Base-by-base conservation (phyloP, 2,888 invertebrate genomes). In the Orthosia incerta region DNA sequence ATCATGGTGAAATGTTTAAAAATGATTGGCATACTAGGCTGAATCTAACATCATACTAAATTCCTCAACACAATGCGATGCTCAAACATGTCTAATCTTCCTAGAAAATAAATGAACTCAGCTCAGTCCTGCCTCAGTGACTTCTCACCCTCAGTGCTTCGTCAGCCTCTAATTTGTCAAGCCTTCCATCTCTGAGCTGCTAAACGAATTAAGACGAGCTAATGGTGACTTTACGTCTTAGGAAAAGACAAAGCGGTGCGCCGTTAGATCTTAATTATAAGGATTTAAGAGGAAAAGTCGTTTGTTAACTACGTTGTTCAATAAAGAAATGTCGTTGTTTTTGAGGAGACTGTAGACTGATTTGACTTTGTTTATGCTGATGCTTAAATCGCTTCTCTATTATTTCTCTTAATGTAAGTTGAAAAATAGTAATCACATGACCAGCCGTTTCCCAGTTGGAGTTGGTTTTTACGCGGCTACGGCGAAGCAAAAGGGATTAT, bases 191-290 rank as follows among this genome's bases (percentile, higher is more conserved):
- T 45, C 9, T 4, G 23, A 45, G 23, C 45, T 61, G 57, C 31
- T 69, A 61, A 77, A 23, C 71, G 63, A 66, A 81, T 82, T 77
- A 71, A 74, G 71, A 57, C 59, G 50, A 66, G 73, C 66, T 48
- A 71, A 66, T 46, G 53, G 66, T 55, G 61, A 70, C 70, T 59
- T 23, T 31, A 61, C 50, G 53, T 62, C 76, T 59, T 57, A 50
- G 16, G 53, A 16, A 3, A 64, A 77, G 79, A 82, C 68, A 62
- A 65, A 72, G 72, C 46, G 50, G 4, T 57, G 16, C 59, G 50
- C 61, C n/a, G 48, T 69, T 59, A 65, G 16, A 5, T 46, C 69
- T 83, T 80, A 79, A 79, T 83, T 79, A 74, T 4, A 50, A 63
- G 55, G 66, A 13, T 45, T 82, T 65, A 76, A 12, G 56, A 59